phyloP scores from a whole-genome alignment of 1,140 invertebrate genomes.

The Zeugodacus cucurbitae region DNA sequence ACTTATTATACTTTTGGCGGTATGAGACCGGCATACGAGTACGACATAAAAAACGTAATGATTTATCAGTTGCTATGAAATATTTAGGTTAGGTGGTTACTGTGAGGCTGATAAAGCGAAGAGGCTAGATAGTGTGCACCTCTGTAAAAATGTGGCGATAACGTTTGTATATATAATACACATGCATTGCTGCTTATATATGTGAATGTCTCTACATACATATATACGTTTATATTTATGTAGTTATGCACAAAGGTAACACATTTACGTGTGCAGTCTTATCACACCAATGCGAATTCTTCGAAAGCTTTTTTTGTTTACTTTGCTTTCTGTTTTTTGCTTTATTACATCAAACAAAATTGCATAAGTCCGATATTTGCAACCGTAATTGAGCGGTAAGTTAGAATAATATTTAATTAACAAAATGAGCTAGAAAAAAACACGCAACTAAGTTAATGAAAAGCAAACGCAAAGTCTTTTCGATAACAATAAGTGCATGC shows the following conservation, averaged over 20 bases:
- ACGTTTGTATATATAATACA: neutral
- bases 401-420: neutral
- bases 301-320: neutral
- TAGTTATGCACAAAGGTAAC: neutral
- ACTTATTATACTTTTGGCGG: too few relatives aligned
- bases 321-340: neutral
- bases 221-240: neutral
- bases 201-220: neutral
- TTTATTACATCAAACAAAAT: neutral
- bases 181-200: neutral
- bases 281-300: neutral
- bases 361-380: neutral
- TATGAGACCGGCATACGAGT: too few relatives aligned
- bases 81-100: slow-evolving; percentile 24
- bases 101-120: neutral
- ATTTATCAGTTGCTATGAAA: neutral
- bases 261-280: neutral
- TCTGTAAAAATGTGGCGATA: neutral
- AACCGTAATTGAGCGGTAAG: neutral
- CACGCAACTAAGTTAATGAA: neutral
- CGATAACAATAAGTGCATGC: neutral
- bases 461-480: neutral
- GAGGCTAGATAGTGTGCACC: neutral
- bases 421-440: neutral
- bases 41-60: neutral